Evolutionary conservation across 2,888 invertebrate genomes (phyloP).

Genomic region (Dasypogon diadema): DNA sequence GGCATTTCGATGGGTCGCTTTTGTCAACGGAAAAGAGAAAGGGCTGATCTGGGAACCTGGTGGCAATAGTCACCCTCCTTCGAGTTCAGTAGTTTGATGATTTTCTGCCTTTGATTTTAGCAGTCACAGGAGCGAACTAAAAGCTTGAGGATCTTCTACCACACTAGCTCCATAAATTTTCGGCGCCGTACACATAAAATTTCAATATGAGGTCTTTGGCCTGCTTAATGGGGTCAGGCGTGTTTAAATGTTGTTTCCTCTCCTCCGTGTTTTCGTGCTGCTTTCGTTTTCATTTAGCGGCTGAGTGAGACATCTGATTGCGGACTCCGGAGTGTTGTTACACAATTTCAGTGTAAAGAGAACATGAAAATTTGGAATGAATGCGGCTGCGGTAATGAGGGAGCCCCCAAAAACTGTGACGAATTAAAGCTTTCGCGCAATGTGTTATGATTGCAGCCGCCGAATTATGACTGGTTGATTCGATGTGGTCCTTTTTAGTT

Average conservation of each 20-base stretch:
- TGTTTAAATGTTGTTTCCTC: constrained; percentile 27
- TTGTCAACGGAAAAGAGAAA: constrained; percentile 35
- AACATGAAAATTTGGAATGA: too few relatives aligned
- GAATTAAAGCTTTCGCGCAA: too few relatives aligned
- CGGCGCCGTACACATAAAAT: constrained; percentile 9
- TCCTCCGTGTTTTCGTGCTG: constrained; percentile 13
- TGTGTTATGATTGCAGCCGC: too few relatives aligned
- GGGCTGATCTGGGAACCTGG: constrained; percentile 8
- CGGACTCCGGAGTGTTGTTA: too few relatives aligned
- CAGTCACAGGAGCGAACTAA: neutral
- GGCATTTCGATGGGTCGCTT: neutral
- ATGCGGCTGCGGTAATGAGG: too few relatives aligned
- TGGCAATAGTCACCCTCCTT: constrained; percentile 6
- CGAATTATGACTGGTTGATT: too few relatives aligned
- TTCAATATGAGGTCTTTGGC: constrained; percentile 48
- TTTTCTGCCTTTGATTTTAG: too few relatives aligned
- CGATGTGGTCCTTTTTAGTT: too few relatives aligned
- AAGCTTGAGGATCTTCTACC: constrained; percentile 28
- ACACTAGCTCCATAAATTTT: neutral
- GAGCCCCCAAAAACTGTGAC: too few relatives aligned
- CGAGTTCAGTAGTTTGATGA: too few relatives aligned
- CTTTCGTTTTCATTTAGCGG: constrained; percentile 31
- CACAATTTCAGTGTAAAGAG: constrained; percentile 12
- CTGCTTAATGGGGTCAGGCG: constrained; percentile 45
- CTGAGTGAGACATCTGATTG: constrained; percentile 12